phyloP scores from a whole-genome alignment of 2,113 vertebrate species.

The Crypturellus undulatus region DNA sequence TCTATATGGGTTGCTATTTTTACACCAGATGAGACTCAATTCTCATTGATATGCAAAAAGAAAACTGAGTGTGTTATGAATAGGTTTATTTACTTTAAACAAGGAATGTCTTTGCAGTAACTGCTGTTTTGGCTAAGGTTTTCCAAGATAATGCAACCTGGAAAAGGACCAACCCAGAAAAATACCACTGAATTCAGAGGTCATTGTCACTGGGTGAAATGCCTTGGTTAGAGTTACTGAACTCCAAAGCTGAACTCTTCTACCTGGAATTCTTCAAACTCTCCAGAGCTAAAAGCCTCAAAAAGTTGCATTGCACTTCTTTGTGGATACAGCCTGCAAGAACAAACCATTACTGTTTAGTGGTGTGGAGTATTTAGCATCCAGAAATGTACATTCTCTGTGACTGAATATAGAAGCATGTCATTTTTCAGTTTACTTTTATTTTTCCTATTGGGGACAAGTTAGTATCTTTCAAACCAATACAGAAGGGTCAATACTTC shows the following conservation, averaged over 20 bases:
- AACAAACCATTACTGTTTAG: neutral
- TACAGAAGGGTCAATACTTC: neutral
- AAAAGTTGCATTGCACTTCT: neutral
- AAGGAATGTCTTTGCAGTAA: neutral
- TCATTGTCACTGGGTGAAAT: neutral
- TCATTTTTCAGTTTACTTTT: neutral
- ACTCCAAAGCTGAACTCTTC: neutral
- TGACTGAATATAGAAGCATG: neutral
- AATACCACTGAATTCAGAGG: neutral
- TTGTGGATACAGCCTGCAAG: neutral
- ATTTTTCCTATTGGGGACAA: neutral
- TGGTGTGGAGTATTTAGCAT: neutral
- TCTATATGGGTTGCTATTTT: neutral
- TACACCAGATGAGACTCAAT: neutral
- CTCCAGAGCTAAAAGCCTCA: neutral
- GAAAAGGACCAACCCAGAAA: neutral
- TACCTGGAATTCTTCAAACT: neutral
- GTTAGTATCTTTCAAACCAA: neutral
- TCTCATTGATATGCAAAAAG: neutral
- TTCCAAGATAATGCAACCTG: neutral
- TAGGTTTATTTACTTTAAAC: neutral
- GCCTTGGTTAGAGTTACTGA: neutral
- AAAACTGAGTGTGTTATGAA: fast-evolving
- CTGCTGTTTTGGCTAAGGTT: neutral
- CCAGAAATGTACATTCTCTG: neutral